Evolutionary conservation across 2,888 invertebrate species (phyloP).

Genomic region (Campopleginae sp.): DNA sequence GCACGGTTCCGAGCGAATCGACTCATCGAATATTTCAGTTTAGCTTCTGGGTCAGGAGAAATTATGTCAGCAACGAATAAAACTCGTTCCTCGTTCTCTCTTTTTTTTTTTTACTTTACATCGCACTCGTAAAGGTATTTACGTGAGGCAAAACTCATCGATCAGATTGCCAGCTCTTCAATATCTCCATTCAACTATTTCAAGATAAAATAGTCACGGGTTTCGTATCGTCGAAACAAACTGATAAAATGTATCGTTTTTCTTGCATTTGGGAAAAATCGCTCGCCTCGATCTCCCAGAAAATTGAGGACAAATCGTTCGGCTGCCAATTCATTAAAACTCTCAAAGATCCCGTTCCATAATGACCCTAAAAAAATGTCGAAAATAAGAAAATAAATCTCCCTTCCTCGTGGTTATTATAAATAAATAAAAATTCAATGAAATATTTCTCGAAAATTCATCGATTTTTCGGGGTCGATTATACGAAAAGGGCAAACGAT

Average conservation of each 20-base stretch:
- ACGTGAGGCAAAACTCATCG: conserved; percentile 59
- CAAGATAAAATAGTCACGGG: neutral
- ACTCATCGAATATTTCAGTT: conserved; percentile 74
- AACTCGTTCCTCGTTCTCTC: conserved; percentile 73
- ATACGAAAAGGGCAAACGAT: neutral
- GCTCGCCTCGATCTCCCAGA: neutral
- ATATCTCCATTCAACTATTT: conserved; percentile 14
- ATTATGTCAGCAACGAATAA: conserved; percentile 78
- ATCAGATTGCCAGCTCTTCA: conserved; percentile 36
- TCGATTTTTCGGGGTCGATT: neutral
- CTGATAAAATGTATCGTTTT: neutral
- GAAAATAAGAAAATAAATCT: neutral
- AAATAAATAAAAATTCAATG: neutral
- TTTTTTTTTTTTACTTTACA: neutral
- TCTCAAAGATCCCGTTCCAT: neutral
- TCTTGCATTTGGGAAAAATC: neutral
- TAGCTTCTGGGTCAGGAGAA: conserved; percentile 78
- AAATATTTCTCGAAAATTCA: neutral
- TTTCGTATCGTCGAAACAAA: neutral
- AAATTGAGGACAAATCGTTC: neutral
- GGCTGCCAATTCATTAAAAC: neutral
- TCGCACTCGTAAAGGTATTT: conserved; percentile 14
- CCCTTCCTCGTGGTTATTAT: neutral
- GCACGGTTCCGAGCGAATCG: conserved; percentile 19
- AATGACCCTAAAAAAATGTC: neutral